Evolutionary conservation across 2,113 vertebrate genomes (phyloP).

Genomic region (Hypanus sabinus): DNA sequence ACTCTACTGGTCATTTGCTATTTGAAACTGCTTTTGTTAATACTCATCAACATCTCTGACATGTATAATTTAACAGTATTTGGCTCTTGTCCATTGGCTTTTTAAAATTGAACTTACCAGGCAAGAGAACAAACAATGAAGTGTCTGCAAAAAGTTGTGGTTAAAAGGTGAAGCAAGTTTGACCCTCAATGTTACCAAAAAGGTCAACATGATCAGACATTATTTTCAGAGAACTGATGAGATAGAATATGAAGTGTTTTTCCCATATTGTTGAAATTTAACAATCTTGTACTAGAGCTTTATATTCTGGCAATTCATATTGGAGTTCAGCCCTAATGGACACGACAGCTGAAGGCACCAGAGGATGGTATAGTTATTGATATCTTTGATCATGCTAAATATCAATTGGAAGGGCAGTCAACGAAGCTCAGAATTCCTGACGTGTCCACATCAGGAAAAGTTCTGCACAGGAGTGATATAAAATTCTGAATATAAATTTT

Average conservation of each 20-base stretch:
- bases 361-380: background rate
- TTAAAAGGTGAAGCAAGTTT: background rate
- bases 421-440: background rate
- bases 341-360: background rate
- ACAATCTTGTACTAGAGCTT: background rate
- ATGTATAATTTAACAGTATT: constrained; percentile 9
- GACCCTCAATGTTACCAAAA: background rate
- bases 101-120: background rate
- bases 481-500: background rate
- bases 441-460: background rate
- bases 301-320: background rate
- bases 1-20: background rate
- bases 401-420: background rate
- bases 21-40: background rate
- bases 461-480: background rate
- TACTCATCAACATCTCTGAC: background rate
- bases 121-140: background rate
- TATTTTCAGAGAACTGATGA: background rate
- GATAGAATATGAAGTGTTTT: background rate
- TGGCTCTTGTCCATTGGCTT: background rate
- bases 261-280: background rate
- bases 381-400: background rate
- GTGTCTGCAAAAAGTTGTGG: background rate
- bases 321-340: too few species aligned
- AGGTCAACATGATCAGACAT: background rate